phyloP scores from a whole-genome alignment of 2,797 vertebrate genomes.

The Acrossocheilus wenchowensis region DNA sequence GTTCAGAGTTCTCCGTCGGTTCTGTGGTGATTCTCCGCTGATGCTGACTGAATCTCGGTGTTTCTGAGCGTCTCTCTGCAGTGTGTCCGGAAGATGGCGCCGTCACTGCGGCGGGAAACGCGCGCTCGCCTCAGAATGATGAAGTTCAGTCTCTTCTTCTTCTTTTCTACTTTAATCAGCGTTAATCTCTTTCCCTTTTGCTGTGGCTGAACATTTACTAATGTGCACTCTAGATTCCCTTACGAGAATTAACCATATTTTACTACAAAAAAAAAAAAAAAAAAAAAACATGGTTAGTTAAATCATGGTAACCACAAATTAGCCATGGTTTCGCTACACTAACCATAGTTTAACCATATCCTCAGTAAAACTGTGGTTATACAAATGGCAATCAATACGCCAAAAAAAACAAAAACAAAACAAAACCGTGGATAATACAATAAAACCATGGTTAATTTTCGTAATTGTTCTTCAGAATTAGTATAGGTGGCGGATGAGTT shows the following conservation, averaged over 20 bases:
- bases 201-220: neutral
- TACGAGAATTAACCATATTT: too few relatives aligned
- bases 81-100: slow-evolving; percentile 1
- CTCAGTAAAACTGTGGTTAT: too few relatives aligned
- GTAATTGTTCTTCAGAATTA: neutral
- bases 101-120: neutral
- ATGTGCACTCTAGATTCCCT: too few relatives aligned
- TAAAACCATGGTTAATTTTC: too few relatives aligned
- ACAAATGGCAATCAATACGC: too few relatives aligned
- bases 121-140: neutral
- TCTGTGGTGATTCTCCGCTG: neutral
- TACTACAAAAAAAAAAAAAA: too few relatives aligned
- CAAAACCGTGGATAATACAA: too few relatives aligned
- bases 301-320: too few relatives aligned
- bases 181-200: neutral
- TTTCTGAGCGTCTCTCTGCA: neutral
- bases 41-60: neutral
- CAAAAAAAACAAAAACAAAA: too few relatives aligned
- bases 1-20: neutral
- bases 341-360: too few relatives aligned
- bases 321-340: too few relatives aligned
- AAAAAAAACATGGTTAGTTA: too few relatives aligned
- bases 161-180: neutral
- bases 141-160: neutral
- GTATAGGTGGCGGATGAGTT: neutral